Conservation (phyloP, 2,113 vertebrate species). For the Clarias macrocephalus region DNA sequence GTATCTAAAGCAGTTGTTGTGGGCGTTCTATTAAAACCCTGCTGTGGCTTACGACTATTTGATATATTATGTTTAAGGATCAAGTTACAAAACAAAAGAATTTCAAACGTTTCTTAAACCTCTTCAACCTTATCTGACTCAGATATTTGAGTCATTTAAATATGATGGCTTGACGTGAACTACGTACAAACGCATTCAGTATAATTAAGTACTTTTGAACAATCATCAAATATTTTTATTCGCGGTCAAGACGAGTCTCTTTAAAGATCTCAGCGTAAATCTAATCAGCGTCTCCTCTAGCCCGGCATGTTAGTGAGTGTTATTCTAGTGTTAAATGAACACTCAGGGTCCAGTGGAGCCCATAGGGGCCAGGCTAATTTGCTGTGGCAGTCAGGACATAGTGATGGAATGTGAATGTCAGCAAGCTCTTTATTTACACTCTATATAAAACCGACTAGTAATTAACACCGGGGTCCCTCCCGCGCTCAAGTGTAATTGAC, state of each 20-base stretch:
- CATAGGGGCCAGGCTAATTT: slow-evolving; percentile 78
- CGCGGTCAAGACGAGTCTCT: not conserved
- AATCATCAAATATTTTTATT: not conserved
- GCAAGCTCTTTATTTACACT: slow-evolving; percentile 98
- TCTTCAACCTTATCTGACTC: not conserved
- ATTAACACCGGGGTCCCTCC: slow-evolving; percentile 79
- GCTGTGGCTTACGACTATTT: not conserved
- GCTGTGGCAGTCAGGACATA: slow-evolving; percentile 82
- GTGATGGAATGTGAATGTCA: slow-evolving; percentile 99
- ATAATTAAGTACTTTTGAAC: not conserved
- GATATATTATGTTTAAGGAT: not conserved
- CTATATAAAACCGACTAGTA: slow-evolving; percentile 77
- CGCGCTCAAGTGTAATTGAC: slow-evolving; percentile 92
- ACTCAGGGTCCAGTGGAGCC: slow-evolving; percentile 68
- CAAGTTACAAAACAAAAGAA: not conserved
- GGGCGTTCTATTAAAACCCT: not conserved
- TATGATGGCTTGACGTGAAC: not conserved
- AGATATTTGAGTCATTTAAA: not conserved
- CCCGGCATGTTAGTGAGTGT: slow-evolving; percentile 47
- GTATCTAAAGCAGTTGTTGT: slow-evolving; percentile 58
- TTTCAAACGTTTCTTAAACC: not conserved
- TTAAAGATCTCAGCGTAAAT: not conserved
- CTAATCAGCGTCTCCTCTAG: not conserved
- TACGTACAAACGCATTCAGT: not conserved
- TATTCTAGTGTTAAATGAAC: slow-evolving; percentile 70